A percentile compares a stretch with the other conserved stretches of the same genome.
Conservation (phyloP, 2,797 vertebrate species). For the Sebastes alutus region DNA sequence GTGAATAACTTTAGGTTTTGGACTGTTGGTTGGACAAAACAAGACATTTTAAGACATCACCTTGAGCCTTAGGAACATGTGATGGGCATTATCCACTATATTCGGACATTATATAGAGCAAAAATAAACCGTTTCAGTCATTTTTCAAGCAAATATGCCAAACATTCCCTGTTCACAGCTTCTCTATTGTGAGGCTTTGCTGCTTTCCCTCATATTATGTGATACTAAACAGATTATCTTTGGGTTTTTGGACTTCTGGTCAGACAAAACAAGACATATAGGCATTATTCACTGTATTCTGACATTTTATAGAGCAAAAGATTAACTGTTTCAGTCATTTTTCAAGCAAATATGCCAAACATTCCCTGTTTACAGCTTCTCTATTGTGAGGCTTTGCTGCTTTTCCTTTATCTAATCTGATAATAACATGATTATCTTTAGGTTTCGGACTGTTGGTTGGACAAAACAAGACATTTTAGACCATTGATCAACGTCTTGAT, state of each 20-base stretch:
- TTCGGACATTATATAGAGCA: not conserved
- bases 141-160: no score
- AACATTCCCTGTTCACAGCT: no score
- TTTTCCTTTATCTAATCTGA: not conserved
- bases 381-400: not conserved
- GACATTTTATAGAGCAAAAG: not conserved
- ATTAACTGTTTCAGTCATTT: not conserved
- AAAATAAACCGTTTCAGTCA: fast-evolving
- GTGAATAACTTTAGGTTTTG: no score
- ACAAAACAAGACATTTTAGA: not conserved
- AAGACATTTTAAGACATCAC: no score
- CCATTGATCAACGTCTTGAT: not conserved
- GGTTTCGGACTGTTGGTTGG: not conserved
- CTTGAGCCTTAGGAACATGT: no score
- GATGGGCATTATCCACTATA: no score
- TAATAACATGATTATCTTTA: not conserved
- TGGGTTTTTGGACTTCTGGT: not conserved
- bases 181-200: no score
- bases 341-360: not conserved
- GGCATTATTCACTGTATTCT: not conserved
- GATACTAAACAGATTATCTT: not conserved
- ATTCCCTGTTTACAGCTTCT: not conserved
- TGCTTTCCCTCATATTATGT: not conserved
- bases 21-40: no score
- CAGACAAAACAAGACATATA: not conserved